Conservation (phyloP, 2,888 invertebrate species). For the Luperina testacea region DNA sequence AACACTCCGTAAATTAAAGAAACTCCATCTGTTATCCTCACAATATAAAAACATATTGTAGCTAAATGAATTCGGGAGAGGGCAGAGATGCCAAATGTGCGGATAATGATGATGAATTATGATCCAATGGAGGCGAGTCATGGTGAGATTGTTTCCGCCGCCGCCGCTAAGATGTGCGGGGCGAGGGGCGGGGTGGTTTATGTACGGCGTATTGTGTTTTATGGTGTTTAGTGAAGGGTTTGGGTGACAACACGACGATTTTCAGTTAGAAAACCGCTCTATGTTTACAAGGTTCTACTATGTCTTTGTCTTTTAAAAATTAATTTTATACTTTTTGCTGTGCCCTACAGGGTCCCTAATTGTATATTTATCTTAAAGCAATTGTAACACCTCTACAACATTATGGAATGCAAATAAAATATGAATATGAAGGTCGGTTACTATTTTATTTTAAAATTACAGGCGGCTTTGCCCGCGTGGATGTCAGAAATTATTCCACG, state of each 20-base stretch:
- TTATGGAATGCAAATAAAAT: no score
- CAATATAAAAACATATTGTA: slow-evolving; percentile 67
- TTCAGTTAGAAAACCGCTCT: background rate
- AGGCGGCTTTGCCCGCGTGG: no score
- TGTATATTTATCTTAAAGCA: no score
- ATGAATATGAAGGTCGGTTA: no score
- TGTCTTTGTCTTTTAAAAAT: no score
- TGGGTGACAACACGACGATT: slow-evolving; percentile 8
- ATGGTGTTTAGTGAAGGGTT: slow-evolving; percentile 31
- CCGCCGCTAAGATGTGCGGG: slow-evolving; percentile 26
- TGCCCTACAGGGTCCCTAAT: no score
- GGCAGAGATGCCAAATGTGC: slow-evolving; percentile 69
- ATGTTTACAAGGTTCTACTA: background rate
- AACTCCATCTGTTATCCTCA: slow-evolving; percentile 59
- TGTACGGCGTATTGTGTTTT: slow-evolving; percentile 25
- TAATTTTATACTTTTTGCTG: no score
- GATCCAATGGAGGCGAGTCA: slow-evolving; percentile 69
- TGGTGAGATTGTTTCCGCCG: slow-evolving; percentile 51
- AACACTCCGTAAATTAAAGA: slow-evolving; percentile 57
- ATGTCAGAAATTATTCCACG: background rate
- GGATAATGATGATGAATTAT: slow-evolving; percentile 77
- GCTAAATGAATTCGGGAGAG: slow-evolving; percentile 66
- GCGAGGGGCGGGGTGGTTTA: background rate
- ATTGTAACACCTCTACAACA: no score
- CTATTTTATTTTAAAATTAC: background rate